Conservation (phyloP, 2,888 invertebrate species). For the Bugulina stolonifera region DNA sequence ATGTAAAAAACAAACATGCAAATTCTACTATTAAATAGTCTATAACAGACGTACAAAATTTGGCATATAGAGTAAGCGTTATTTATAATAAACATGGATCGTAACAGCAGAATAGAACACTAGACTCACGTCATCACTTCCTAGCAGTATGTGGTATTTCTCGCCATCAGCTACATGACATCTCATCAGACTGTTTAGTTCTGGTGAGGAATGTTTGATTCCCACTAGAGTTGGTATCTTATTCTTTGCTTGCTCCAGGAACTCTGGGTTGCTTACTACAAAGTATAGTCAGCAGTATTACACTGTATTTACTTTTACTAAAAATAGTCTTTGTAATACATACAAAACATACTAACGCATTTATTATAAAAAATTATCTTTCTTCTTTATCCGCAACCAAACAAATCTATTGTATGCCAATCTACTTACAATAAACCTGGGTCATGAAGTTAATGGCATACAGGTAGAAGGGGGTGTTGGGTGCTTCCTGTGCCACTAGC, state of each 20-base stretch:
- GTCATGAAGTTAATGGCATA: slow-evolving; percentile 74
- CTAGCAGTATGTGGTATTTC: slow-evolving; percentile 39
- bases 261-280: slow-evolving; percentile 30
- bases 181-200: slow-evolving; percentile 27
- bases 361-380: no score
- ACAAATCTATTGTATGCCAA: no score
- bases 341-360: no score
- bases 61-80: no score
- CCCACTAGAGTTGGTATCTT: slow-evolving; percentile 70
- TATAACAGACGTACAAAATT: no score
- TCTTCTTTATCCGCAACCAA: no score
- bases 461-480: slow-evolving; percentile 70
- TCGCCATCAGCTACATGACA: slow-evolving; percentile 26
- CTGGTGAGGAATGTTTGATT: slow-evolving; percentile 69
- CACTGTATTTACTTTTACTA: no score
- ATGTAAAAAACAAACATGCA: no score
- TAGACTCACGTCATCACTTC: slow-evolving; percentile 43
- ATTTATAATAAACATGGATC: no score
- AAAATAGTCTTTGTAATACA: no score
- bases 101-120: no score
- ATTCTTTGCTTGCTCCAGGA: slow-evolving; percentile 55
- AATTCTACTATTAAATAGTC: no score
- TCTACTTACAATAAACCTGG: slow-evolving; percentile 68
- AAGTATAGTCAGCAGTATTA: not conserved
- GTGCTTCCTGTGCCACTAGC: slow-evolving; percentile 65